These are phyloP conservation scores for Picathartes gymnocephalus DNA, from an alignment of 2,113 vertebrate species.

Conservation along the genomic window DNA sequence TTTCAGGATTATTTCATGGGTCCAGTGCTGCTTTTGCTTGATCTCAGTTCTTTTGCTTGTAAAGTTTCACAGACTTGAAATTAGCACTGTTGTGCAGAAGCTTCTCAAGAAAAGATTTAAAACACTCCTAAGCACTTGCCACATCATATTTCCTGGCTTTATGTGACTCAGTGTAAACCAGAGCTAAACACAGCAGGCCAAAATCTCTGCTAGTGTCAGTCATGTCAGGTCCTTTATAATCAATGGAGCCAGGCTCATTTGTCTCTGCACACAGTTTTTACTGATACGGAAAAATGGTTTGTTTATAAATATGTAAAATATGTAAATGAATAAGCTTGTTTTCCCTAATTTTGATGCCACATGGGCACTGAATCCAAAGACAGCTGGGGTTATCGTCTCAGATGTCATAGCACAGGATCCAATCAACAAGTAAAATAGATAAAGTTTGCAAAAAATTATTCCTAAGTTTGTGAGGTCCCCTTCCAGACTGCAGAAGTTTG, in stretches of 20 bases:
- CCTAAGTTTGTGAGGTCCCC: background rate
- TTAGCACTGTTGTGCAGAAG: background rate
- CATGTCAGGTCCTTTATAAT: background rate
- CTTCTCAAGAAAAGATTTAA: background rate
- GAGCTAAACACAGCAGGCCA: background rate
- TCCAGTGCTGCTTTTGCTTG: background rate
- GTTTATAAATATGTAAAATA: slow-evolving; percentile 30
- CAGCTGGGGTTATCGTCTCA: background rate
- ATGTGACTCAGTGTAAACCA: background rate
- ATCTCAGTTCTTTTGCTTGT: background rate
- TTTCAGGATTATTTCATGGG: background rate
- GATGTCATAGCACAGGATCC: background rate
- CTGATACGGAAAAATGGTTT: background rate
- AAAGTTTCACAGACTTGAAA: background rate
- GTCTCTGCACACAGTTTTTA: background rate
- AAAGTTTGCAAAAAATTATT: background rate
- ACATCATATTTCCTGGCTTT: background rate
- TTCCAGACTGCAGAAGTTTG: background rate
- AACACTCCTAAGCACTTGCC: background rate
- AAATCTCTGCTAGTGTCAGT: background rate
- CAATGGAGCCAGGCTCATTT: background rate
- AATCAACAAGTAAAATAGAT: background rate
- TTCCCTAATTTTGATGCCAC: slow-evolving; percentile 7
- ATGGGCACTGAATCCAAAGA: background rate
- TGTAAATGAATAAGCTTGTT: background rate